Conservation (phyloP, 1,140 invertebrate genomes). For the Agrypnia vestita region DNA sequence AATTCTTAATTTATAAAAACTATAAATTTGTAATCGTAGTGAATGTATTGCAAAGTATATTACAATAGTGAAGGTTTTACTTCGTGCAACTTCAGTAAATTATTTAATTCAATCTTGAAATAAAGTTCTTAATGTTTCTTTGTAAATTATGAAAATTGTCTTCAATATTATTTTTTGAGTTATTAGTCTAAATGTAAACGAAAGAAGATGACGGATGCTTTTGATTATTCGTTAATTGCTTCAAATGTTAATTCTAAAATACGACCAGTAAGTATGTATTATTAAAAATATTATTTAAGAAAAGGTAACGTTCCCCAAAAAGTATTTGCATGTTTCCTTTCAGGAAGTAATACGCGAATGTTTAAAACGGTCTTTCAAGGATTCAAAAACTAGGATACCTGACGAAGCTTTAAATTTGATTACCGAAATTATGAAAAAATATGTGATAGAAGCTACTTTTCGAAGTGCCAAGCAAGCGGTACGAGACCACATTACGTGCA, state of each 20-base stretch:
- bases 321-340: neutral
- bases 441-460: slow-evolving; percentile 71
- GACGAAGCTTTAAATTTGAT: slow-evolving; percentile 65
- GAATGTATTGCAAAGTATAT: too few species aligned
- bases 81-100: too few species aligned
- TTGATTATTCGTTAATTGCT: slow-evolving; percentile 33
- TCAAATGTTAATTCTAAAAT: slow-evolving; percentile 40
- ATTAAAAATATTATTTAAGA: neutral
- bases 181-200: too few species aligned
- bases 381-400: slow-evolving; percentile 65
- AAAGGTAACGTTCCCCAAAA: neutral
- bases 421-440: slow-evolving; percentile 69
- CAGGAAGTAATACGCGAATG: slow-evolving; percentile 65
- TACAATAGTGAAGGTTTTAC: too few species aligned
- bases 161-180: too few species aligned
- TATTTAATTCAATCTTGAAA: too few species aligned
- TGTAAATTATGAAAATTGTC: too few species aligned
- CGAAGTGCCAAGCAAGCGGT: slow-evolving; percentile 69
- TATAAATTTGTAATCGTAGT: too few species aligned
- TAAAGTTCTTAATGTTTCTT: too few species aligned
- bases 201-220: slow-evolving; percentile 12
- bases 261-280: slow-evolving; percentile 16
- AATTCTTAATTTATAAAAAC: too few species aligned
- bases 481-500: slow-evolving; percentile 66
- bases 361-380: slow-evolving; percentile 63